phyloP scores from a whole-genome alignment of 2,888 invertebrate genomes.

The Drosophila meridionalis region DNA sequence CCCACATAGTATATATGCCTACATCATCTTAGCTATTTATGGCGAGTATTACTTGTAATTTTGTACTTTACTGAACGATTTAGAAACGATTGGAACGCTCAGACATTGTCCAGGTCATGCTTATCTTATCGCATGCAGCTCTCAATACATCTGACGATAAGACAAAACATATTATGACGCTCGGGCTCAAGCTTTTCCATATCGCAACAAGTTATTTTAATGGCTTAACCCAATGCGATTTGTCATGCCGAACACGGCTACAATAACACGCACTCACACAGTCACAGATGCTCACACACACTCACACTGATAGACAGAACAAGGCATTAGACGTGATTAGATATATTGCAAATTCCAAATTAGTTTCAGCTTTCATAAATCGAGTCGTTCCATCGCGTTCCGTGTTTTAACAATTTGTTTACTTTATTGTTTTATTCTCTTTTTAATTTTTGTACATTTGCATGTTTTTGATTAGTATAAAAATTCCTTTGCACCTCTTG shows the following conservation, averaged over 20 bases:
- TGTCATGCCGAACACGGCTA: conserved; percentile 44
- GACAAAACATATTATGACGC: conserved; percentile 23
- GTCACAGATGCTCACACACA: neutral
- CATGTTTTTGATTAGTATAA: neutral
- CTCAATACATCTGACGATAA: conserved; percentile 37
- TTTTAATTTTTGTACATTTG: neutral
- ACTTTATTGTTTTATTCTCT: neutral
- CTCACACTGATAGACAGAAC: neutral
- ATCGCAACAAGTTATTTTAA: conserved; percentile 30
- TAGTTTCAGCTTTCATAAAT: conserved; percentile 14
- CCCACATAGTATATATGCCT: neutral
- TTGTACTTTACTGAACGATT: neutral
- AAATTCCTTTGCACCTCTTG: neutral
- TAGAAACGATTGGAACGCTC: neutral
- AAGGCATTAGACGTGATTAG: conserved; percentile 13
- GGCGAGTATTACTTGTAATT: neutral
- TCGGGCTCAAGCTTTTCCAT: conserved; percentile 27
- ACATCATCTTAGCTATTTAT: neutral
- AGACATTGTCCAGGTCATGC: conserved; percentile 48
- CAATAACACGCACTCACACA: conserved; percentile 24
- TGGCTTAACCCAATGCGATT: conserved; percentile 22
- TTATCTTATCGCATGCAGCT: conserved; percentile 42
- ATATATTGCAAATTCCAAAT: conserved; percentile 11
- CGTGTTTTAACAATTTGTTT: neutral
- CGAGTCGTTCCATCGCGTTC: neutral